phyloP scores from a whole-genome alignment of 53 echinoderm and acorn worm genomes.

The Echinometra lucunter region DNA sequence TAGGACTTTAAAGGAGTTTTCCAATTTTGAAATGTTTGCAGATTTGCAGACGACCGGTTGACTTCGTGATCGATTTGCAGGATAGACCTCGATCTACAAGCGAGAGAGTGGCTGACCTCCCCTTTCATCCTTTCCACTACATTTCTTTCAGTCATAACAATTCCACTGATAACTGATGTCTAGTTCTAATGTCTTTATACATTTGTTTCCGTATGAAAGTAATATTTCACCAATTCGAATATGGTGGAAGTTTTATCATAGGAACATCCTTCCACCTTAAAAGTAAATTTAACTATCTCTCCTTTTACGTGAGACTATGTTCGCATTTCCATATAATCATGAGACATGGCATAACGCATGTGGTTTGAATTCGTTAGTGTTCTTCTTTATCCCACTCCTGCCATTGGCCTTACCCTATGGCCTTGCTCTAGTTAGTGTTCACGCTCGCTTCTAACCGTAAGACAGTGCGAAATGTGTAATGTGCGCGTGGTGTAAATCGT shows the following conservation, averaged over 20 bases:
- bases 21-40: background rate
- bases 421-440: too few relatives aligned
- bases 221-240: background rate
- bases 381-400: too few relatives aligned
- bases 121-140: background rate
- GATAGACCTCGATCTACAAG: background rate
- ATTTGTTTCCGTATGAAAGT: background rate
- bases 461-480: background rate
- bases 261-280: background rate
- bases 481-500: background rate
- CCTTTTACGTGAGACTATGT: too few relatives aligned
- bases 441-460: too few relatives aligned
- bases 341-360: too few relatives aligned
- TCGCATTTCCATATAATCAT: too few relatives aligned
- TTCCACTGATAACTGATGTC: background rate
- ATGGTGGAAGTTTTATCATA: background rate
- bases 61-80: slow-evolving; percentile 11
- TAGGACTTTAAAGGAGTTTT: background rate
- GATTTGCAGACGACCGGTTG: background rate
- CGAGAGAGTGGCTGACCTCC: background rate
- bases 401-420: too few relatives aligned
- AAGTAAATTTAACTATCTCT: too few relatives aligned
- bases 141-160: background rate
- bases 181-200: background rate
- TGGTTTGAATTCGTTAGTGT: too few relatives aligned